Base-by-base conservation (phyloP, 2,113 vertebrate species). In the Perccottus glenii region DNA sequence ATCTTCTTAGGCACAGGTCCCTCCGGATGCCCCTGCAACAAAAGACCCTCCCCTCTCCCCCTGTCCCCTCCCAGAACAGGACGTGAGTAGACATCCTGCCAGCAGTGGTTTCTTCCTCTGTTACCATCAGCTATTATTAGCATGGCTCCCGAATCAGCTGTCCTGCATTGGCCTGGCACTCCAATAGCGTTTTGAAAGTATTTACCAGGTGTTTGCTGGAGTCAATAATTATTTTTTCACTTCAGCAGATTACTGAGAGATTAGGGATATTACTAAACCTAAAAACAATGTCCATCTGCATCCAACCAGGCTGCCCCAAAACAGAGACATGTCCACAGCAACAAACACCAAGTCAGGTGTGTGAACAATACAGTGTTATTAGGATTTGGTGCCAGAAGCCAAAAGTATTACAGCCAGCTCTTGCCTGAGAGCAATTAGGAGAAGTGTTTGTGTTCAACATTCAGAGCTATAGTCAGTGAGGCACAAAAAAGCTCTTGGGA, bases 11-110 rank as follows among this genome's bases (percentile, higher is more conserved):
- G 70, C 79, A 82, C 65, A 12, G 55, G 32, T 57, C 52, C 47
- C 76, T 56, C 70, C 46, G 88, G 85, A 91, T 88, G 80, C 82
- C 71, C 69, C 64, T 33, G 63, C 57, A 85, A 87, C 82, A 85
- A 81, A 82, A 73, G 71, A 82, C 63, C 79, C 80, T 78, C 71
- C 80, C 78, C 63, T 72, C 64, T 64, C 49, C 50, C 46, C 56
- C 59, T 1, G 44, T 76, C 56, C 67, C 79, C 83, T 76, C 75
- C 79, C 73, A 61, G 70, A 83, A 84, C 87, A 88, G 90, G 90
- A 90, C 70, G 57, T 71, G 70, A 84, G 79, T 86, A 77, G 61
- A 88, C 83, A 83, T 91, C 90, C 90, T 90, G 90, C 74, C 80
- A 73, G 78, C 82, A 69, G 78, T 15, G 62, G 63, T 64, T 75